Conservation (phyloP, 2,888 invertebrate species). For the Mayetiola destructor region DNA sequence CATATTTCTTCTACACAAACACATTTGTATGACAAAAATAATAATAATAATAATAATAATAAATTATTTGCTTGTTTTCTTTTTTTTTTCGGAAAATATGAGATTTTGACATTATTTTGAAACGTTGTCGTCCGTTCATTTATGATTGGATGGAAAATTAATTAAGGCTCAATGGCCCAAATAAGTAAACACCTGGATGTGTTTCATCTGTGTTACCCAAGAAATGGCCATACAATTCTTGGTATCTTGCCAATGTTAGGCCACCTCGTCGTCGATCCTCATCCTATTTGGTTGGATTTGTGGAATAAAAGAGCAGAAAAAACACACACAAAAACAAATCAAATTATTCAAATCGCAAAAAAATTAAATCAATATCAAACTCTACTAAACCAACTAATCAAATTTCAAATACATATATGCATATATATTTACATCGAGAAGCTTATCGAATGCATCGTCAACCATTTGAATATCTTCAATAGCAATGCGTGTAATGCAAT, state of each 20-base stretch:
- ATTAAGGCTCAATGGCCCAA: conserved; percentile 53
- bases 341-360: not conserved
- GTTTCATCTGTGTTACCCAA: conserved; percentile 60
- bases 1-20: too few species aligned
- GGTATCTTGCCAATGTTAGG: conserved; percentile 59
- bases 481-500: conserved; percentile 66
- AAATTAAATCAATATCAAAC: not conserved
- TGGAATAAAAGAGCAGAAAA: not conserved
- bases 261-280: conserved; percentile 69
- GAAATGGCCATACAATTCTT: conserved; percentile 70
- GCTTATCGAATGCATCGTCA: conserved; percentile 60
- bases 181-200: conserved; percentile 58
- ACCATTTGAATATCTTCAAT: conserved; percentile 59
- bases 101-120: too few species aligned
- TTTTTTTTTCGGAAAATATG: too few species aligned
- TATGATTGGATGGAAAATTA: too few species aligned
- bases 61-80: too few species aligned
- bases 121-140: too few species aligned
- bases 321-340: not conserved
- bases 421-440: conserved; percentile 53
- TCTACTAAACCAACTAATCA: not conserved
- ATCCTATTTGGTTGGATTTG: conserved; percentile 40
- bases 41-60: too few species aligned
- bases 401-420: not conserved
- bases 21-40: too few species aligned